Conservation (phyloP, 2,888 invertebrate genomes). For the Rhagonycha lutea region DNA sequence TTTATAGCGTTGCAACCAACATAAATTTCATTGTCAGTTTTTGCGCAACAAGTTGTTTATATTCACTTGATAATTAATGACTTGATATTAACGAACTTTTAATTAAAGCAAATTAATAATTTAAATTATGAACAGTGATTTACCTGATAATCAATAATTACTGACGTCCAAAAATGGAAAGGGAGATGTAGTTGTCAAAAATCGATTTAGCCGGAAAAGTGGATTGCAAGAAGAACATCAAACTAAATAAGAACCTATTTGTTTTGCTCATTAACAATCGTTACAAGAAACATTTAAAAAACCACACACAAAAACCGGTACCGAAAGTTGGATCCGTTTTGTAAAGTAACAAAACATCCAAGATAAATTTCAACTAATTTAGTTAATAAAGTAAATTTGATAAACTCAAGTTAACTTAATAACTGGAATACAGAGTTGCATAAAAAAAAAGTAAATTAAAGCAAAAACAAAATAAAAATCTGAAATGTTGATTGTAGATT, state of each 20-base stretch:
- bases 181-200: neutral
- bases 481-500: slow-evolving; percentile 9
- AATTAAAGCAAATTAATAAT: neutral
- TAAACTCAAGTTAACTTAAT: slow-evolving; percentile 3
- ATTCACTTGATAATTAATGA: neutral
- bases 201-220: neutral
- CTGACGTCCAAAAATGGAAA: neutral
- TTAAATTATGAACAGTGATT: neutral
- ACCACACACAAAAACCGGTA: neutral
- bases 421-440: neutral
- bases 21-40: neutral
- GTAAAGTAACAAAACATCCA: neutral
- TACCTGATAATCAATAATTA: neutral
- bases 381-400: slow-evolving; percentile 5
- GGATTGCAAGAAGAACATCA: neutral
- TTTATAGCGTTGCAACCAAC: neutral
- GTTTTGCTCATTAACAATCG: slow-evolving; percentile 2
- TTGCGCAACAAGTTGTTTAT: neutral
- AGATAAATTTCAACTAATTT: slow-evolving; percentile 5
- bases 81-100: neutral
- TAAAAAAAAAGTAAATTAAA: neutral
- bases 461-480: slow-evolving; percentile 4
- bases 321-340: neutral
- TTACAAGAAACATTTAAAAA: neutral
- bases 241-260: neutral